Conservation (phyloP, 1,140 invertebrate genomes). For the Battus philenor region DNA sequence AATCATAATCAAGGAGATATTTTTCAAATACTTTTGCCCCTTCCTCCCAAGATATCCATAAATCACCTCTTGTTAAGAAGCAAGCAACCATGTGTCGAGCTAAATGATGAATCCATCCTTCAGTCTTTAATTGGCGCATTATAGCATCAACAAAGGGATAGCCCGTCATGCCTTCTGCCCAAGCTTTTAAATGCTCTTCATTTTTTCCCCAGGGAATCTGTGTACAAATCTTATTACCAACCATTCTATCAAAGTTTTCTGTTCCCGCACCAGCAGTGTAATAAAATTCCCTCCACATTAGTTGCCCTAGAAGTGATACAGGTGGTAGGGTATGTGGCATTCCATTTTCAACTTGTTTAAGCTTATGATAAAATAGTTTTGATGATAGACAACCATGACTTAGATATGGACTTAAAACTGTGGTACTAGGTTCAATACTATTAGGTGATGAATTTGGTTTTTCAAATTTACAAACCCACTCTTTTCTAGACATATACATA, state of each 20-base stretch:
- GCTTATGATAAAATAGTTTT: conserved; percentile 79
- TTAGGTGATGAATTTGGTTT: conserved; percentile 85
- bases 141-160: conserved; percentile 90
- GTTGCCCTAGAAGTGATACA: conserved; percentile 79
- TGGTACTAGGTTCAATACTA: conserved; percentile 83
- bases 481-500: conserved; percentile 77
- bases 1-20: conserved; percentile 84
- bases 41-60: conserved; percentile 81
- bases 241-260: conserved; percentile 84
- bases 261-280: conserved; percentile 83
- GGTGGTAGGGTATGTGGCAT: conserved; percentile 77
- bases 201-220: conserved; percentile 85
- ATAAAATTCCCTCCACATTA: conserved; percentile 88
- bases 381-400: conserved; percentile 85
- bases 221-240: conserved; percentile 82
- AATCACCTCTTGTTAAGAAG: conserved; percentile 81
- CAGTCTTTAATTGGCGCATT: conserved; percentile 83
- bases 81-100: conserved; percentile 85
- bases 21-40: conserved; percentile 83
- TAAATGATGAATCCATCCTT: conserved; percentile 87
- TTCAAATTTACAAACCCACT: conserved; percentile 85
- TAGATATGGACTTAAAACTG: conserved; percentile 84
- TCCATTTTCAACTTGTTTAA: conserved; percentile 76
- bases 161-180: conserved; percentile 82
- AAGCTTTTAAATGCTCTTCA: conserved; percentile 79